These are phyloP conservation scores for Hermodice carunculata DNA, from an alignment of 2,888 invertebrate species.

Conservation along the genomic window DNA sequence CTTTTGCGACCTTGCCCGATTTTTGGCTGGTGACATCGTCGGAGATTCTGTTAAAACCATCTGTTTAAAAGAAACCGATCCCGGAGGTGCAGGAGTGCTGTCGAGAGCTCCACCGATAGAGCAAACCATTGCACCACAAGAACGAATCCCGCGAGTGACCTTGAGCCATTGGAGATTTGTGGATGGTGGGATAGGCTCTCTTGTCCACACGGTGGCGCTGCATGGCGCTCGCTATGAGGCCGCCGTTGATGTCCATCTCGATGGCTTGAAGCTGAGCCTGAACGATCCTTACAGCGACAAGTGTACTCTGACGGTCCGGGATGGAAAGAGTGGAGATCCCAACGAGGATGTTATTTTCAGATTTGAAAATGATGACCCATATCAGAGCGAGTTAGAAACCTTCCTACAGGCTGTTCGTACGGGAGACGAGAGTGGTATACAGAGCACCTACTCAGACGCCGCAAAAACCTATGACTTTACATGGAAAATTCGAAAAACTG, in stretches of 20 bases:
- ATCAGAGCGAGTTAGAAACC: slow-evolving; percentile 9
- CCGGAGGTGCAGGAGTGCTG: slow-evolving; percentile 7
- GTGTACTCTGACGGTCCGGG: slow-evolving; percentile 19
- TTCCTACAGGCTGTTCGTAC: slow-evolving; percentile 24
- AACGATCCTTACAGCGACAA: slow-evolving; percentile 20
- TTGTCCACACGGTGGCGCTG: slow-evolving; percentile 27
- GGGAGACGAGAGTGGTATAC: not conserved
- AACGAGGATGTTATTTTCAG: slow-evolving; percentile 11
- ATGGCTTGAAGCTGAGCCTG: slow-evolving; percentile 23
- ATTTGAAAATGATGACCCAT: slow-evolving; percentile 24
- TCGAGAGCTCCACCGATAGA: no score
- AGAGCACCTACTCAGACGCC: slow-evolving; percentile 24
- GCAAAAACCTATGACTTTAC: slow-evolving; percentile 26
- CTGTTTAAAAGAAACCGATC: slow-evolving; percentile 7
- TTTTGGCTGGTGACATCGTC: slow-evolving; percentile 23
- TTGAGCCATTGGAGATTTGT: slow-evolving; percentile 22
- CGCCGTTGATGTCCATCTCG: slow-evolving; percentile 20
- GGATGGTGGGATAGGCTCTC: slow-evolving; percentile 21
- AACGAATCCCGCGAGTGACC: slow-evolving; percentile 22
- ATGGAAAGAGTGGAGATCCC: not conserved
- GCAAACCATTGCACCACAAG: no score
- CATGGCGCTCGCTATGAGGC: slow-evolving; percentile 24
- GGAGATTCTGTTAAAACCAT: slow-evolving; percentile 1
- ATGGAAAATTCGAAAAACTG: slow-evolving; percentile 17
- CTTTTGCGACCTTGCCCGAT: slow-evolving; percentile 28